These are phyloP conservation scores for Digitonthophagus gazella DNA, from an alignment of 2,888 invertebrate genomes.

Conservation along the genomic window DNA sequence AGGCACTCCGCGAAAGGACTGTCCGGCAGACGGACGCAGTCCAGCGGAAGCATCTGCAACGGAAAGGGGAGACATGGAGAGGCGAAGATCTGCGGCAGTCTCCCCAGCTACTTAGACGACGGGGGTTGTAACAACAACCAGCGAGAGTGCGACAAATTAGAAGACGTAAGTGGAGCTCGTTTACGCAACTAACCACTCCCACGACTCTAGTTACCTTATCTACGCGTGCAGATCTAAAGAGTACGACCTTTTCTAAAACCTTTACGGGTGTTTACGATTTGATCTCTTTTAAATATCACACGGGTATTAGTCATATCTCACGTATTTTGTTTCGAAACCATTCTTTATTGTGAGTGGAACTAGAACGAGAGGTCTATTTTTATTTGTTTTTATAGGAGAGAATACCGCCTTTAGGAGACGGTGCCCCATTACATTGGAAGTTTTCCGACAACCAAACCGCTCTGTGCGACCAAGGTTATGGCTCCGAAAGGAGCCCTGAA, in stretches of 20 bases:
- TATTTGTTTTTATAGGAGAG: conserved; percentile 37
- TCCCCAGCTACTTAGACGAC: conserved; percentile 66
- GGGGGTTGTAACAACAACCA: conserved; percentile 45
- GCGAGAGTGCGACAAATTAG: conserved; percentile 44
- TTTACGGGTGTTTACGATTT: too few relatives aligned
- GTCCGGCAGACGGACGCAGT: conserved; percentile 67
- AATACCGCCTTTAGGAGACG: conserved; percentile 49
- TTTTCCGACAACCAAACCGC: conserved; percentile 49
- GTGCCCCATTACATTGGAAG: conserved; percentile 51
- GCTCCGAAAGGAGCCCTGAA: conserved; percentile 73
- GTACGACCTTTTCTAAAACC: neutral
- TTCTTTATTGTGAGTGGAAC: too few relatives aligned
- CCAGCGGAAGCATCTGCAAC: conserved; percentile 74
- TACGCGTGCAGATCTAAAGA: neutral
- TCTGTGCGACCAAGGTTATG: conserved; percentile 71
- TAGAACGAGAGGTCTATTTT: too few relatives aligned
- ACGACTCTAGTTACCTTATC: neutral
- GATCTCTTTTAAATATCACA: neutral
- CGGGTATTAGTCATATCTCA: neutral
- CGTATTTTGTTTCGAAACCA: neutral
- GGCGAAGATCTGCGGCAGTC: conserved; percentile 56
- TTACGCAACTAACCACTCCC: neutral
- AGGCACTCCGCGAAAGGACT: conserved; percentile 72
- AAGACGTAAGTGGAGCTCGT: conserved; percentile 42
- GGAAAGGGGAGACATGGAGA: conserved; percentile 40